Conservation (phyloP, 2,797 vertebrate genomes). For the Molossus molossus region DNA sequence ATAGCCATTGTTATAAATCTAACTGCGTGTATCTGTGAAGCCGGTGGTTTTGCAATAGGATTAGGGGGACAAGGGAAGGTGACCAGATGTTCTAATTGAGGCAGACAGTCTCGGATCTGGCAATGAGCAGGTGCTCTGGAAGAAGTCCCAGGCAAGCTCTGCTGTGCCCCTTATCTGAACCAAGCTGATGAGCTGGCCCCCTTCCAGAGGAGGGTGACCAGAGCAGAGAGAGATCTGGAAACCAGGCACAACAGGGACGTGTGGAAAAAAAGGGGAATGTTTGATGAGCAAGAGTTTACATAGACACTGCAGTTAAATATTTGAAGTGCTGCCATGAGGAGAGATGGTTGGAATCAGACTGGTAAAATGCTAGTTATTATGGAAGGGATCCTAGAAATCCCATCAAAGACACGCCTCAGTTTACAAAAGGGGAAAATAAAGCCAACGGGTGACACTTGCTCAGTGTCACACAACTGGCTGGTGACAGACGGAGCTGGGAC, state of each 20-base stretch:
- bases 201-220: constrained; percentile 75
- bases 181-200: constrained; percentile 78
- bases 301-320: background rate
- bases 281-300: constrained; percentile 47
- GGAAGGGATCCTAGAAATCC: constrained; percentile 9
- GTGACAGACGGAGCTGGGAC: background rate
- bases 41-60: constrained; percentile 57
- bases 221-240: constrained; percentile 74
- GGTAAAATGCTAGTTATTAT: background rate
- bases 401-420: background rate
- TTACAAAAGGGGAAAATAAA: background rate
- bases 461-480: background rate
- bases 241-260: background rate
- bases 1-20: constrained; percentile 40
- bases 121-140: constrained; percentile 80
- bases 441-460: background rate
- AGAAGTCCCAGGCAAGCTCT: constrained; percentile 77
- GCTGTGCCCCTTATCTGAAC: constrained; percentile 83
- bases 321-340: background rate
- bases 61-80: constrained; percentile 60
- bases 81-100: constrained; percentile 81
- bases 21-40: background rate
- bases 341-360: background rate
- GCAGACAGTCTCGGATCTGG: constrained; percentile 76
- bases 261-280: background rate